Conservation (phyloP, 2,113 vertebrate genomes). For the Barbus barbus region DNA sequence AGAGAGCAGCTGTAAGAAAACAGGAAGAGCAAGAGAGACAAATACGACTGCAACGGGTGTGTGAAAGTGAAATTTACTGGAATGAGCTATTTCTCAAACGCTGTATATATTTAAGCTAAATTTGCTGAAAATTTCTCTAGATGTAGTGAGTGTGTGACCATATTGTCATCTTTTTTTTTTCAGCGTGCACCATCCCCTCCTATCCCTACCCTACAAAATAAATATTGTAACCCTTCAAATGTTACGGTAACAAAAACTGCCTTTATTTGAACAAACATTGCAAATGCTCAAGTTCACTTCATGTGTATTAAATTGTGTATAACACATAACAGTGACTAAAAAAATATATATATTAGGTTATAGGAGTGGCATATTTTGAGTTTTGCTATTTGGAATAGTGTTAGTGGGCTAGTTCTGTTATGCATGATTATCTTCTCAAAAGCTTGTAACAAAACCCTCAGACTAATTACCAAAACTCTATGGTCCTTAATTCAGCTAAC, state of each 20-base stretch:
- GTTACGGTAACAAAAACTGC: neutral
- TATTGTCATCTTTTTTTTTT: neutral
- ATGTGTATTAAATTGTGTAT: neutral
- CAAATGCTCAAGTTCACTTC: neutral
- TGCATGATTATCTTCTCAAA: neutral
- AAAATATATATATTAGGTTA: neutral
- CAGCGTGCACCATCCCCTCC: conserved; percentile 79
- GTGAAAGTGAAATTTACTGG: neutral
- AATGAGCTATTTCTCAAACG: neutral
- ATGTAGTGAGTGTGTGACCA: neutral
- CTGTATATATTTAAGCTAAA: neutral
- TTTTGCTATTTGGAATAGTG: neutral
- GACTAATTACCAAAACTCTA: neutral
- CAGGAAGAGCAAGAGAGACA: conserved; percentile 65
- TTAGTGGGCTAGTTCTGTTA: neutral
- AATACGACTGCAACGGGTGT: conserved; percentile 65
- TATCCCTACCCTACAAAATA: conserved; percentile 81
- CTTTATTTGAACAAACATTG: neutral
- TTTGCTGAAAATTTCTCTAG: no score
- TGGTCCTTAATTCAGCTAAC: neutral
- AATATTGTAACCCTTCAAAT: conserved; percentile 44
- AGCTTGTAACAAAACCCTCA: neutral
- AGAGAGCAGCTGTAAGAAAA: conserved; percentile 56
- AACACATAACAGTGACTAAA: neutral
- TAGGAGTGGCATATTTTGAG: neutral